These are phyloP conservation scores for Dromiciops gliroides DNA, from an alignment of 2,113 vertebrate species.

Conservation along the genomic window DNA sequence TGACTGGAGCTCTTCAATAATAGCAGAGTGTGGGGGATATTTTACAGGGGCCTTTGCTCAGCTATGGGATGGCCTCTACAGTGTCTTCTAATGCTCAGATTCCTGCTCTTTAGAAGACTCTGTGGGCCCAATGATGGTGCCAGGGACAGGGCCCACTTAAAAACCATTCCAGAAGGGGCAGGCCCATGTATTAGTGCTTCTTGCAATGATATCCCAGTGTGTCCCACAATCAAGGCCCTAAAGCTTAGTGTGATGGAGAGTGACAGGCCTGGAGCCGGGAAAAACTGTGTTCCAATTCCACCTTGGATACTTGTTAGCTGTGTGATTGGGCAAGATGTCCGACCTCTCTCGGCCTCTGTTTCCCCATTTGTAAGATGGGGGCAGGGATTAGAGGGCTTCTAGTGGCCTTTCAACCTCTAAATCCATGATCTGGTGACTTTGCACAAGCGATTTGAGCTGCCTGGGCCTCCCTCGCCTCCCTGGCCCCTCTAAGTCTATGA, in stretches of 20 bases:
- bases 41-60: not conserved
- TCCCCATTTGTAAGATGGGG: conserved; percentile 24
- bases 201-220: not conserved
- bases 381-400: not conserved
- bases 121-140: not conserved
- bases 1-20: not conserved
- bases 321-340: not conserved
- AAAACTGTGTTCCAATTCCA: not conserved
- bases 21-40: not conserved
- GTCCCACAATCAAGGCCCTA: not conserved
- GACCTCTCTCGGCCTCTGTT: not conserved
- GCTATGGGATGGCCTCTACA: not conserved
- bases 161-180: no score
- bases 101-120: not conserved
- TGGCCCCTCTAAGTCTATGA: not conserved
- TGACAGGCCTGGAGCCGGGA: not conserved
- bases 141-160: no score
- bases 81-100: not conserved
- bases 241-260: not conserved
- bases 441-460: not conserved
- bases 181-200: not conserved
- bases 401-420: no score
- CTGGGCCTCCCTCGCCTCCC: not conserved
- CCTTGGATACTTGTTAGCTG: not conserved
- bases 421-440: not conserved